phyloP scores from a whole-genome alignment of 2,113 vertebrate genomes.

The Antennarius striatus region DNA sequence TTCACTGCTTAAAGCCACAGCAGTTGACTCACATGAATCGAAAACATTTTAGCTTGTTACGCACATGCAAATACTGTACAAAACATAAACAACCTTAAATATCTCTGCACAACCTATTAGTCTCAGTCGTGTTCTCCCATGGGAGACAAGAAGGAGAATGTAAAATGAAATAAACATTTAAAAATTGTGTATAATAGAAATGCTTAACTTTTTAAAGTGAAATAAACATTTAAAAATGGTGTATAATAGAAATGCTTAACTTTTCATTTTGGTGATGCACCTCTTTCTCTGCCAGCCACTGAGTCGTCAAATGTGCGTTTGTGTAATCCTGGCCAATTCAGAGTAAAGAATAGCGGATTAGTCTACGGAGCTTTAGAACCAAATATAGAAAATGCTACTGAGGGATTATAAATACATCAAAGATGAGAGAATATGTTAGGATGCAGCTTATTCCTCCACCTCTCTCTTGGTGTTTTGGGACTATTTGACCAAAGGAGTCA shows the following conservation, averaged over 20 bases:
- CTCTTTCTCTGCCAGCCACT: slow-evolving; percentile 33
- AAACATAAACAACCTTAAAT: too few relatives aligned
- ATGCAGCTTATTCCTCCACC: slow-evolving; percentile 42
- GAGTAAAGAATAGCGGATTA: slow-evolving; percentile 61
- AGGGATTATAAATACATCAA: slow-evolving; percentile 75
- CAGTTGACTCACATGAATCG: slow-evolving; percentile 56
- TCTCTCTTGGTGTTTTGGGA: slow-evolving; percentile 2
- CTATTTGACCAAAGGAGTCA: neutral
- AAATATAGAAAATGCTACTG: slow-evolving; percentile 67
- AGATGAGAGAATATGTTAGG: slow-evolving; percentile 44
- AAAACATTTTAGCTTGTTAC: neutral
- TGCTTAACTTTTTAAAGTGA: too few relatives aligned
- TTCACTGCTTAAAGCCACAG: slow-evolving; percentile 20
- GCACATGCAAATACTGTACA: too few relatives aligned
- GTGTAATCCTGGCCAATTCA: slow-evolving; percentile 54
- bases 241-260: neutral
- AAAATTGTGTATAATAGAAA: too few relatives aligned
- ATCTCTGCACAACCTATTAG: too few relatives aligned
- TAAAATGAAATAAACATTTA: too few relatives aligned
- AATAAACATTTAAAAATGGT: too few relatives aligned
- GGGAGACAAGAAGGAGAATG: too few relatives aligned
- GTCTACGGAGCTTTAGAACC: slow-evolving; percentile 65
- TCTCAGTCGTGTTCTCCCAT: too few relatives aligned
- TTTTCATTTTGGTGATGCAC: slow-evolving; percentile 4
- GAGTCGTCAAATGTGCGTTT: slow-evolving; percentile 43